Evolutionary conservation across 1,140 invertebrate species (phyloP), one percentile per base, ranked within the genome.

Genomic region (Trichomalopsis sarcophagae): DNA sequence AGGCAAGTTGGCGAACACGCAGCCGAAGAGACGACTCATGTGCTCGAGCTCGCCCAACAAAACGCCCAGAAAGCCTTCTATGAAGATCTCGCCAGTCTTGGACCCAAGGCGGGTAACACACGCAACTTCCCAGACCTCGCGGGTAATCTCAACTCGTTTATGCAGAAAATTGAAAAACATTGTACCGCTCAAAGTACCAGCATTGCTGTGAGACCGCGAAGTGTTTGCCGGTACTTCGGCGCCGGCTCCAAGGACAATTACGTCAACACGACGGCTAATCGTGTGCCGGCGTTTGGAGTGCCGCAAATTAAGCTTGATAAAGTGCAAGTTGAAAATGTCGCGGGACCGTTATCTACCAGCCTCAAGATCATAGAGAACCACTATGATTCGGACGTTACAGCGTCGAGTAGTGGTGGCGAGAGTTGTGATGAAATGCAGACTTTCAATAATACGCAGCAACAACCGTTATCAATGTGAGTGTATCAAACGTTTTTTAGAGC

Each of bases 311-410:
- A 89, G 90, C 89, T 92, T 89, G 94, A 90, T 90, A 94, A 91
- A 89, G 92, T 91, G 87, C 95, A 93, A 86, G 89, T 97, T 62
- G 94, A 96, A 84, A 94, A 94, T 79, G 95, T 96, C 1, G 94
- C 95, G 11, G 96, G 96, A 55, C 94, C 95, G 27, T 92, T 98
- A 69, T 92, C 95, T 13, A 95, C 94, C 1, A 96, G 97, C 91
- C 90, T 97, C 82, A 94, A 95, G 44, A 93, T 96, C 82, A 94
- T 97, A 73, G 95, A 97, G 89, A 93, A 94, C 75, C 95, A 95
- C 87, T 93, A 98, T 74, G 98, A 99, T 93, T 98, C 97, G 23
- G 98, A 99, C 94, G 97, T 97, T 21, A 99, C 98, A 21, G 97
- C 96, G 23, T 98, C 97, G 79, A 98, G 97, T 89, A 98, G 98